phyloP scores from a whole-genome alignment of 2,888 invertebrate species.

The Sthenelais limicola region DNA sequence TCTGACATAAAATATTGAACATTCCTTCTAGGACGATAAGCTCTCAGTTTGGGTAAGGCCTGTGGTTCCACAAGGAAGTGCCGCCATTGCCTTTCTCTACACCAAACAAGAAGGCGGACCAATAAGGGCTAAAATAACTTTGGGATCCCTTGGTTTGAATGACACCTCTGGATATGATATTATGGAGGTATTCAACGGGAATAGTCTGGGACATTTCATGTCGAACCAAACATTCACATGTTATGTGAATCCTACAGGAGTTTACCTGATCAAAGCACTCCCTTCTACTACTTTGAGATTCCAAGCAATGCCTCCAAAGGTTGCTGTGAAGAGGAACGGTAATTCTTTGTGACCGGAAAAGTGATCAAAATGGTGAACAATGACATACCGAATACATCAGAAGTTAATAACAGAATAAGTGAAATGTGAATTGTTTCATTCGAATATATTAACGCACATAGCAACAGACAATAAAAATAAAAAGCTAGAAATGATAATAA shows the following conservation, averaged over 20 bases:
- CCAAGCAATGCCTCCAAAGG: too few species aligned
- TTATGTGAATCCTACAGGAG: conserved; percentile 55
- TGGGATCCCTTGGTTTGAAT: conserved; percentile 47
- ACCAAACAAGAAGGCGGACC: conserved; percentile 38
- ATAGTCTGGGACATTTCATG: conserved; percentile 54
- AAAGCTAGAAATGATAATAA: too few species aligned
- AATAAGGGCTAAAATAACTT: conserved; percentile 41
- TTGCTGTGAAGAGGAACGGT: too few species aligned
- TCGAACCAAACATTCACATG: conserved; percentile 53
- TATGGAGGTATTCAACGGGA: conserved; percentile 50
- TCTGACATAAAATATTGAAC: background rate
- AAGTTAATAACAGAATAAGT: too few species aligned
- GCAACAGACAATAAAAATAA: too few species aligned
- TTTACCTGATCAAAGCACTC: conserved; percentile 43
- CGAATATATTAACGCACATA: too few species aligned
- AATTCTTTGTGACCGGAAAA: too few species aligned
- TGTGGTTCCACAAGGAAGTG: conserved; percentile 51
- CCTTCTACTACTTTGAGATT: too few species aligned
- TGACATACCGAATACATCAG: too few species aligned
- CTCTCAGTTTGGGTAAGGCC: conserved; percentile 49
- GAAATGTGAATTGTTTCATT: too few species aligned
- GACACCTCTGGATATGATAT: conserved; percentile 41
- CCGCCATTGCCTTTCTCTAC: conserved; percentile 52
- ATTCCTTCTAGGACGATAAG: too few species aligned
- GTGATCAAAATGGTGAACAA: too few species aligned